Conservation (phyloP, 2,797 vertebrate genomes). For the Malacoraja senta region DNA sequence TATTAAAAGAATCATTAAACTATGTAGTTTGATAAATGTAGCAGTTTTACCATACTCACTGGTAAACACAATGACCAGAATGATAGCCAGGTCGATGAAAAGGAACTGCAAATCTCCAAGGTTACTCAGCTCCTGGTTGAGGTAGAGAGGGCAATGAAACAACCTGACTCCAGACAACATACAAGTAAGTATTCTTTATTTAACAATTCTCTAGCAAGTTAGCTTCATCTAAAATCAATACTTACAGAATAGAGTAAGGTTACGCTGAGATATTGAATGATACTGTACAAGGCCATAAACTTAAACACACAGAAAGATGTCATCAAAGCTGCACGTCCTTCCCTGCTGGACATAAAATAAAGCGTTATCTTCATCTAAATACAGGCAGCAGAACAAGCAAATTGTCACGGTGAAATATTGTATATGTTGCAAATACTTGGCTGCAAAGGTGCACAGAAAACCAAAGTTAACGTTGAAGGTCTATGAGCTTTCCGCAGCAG, state of each 20-base stretch:
- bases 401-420: no score
- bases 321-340: constrained; percentile 91
- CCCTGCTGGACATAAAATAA: constrained; percentile 61
- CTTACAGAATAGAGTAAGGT: constrained; percentile 91
- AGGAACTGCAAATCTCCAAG: constrained; percentile 97
- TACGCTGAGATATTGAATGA: constrained; percentile 96
- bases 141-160: neutral
- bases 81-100: constrained; percentile 95
- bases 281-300: constrained; percentile 98
- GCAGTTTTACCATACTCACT: constrained; percentile 70
- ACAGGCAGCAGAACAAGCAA: neutral
- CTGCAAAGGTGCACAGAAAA: no score
- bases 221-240: constrained; percentile 43
- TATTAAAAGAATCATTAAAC: constrained; percentile 21
- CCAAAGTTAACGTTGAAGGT: no score
- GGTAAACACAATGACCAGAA: constrained; percentile 89
- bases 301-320: constrained; percentile 99
- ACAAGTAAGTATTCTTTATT: neutral
- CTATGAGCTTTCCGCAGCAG: no score
- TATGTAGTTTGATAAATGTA: constrained; percentile 39
- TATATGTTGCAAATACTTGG: no score
- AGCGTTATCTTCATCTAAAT: constrained; percentile 2
- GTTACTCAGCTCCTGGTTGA: constrained; percentile 80
- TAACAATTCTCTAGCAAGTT: neutral
- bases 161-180: neutral